Evolutionary conservation across 2,888 invertebrate species (phyloP).

Genomic region (Cerceris ruficornis): DNA sequence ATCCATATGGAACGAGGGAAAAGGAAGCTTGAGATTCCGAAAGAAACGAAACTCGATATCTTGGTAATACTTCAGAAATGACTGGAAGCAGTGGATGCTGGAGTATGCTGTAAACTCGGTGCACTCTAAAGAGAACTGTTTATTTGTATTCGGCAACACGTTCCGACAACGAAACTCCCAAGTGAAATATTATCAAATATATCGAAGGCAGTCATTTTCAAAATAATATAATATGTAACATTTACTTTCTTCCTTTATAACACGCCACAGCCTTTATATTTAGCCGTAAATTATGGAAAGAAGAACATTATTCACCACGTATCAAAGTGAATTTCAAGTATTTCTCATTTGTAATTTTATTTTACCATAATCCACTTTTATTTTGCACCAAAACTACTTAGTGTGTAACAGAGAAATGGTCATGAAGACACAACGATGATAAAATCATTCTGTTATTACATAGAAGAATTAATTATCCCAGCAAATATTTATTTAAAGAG

Average conservation of each 20-base stretch:
- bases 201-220: background rate
- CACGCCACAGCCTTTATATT: no score
- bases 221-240: slow-evolving; percentile 2
- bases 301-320: no score
- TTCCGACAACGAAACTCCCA: background rate
- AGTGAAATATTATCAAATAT: slow-evolving; percentile 10
- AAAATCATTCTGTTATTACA: background rate
- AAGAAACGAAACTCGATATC: slow-evolving; percentile 57
- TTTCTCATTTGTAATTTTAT: no score
- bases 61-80: slow-evolving; percentile 52
- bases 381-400: no score
- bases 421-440: no score
- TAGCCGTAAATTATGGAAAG: no score
- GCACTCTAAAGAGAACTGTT: slow-evolving; percentile 7
- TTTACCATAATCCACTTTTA: no score
- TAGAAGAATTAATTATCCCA: slow-evolving; percentile 24
- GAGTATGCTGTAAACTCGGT: slow-evolving; percentile 6
- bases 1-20: slow-evolving; percentile 60
- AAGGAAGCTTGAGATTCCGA: slow-evolving; percentile 43
- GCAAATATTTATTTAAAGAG: slow-evolving; percentile 43
- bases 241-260: background rate
- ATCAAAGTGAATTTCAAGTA: no score
- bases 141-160: background rate
- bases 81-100: slow-evolving; percentile 41
- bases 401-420: no score